Conservation (phyloP, 2,113 vertebrate genomes). For the Cebidichthys violaceus region DNA sequence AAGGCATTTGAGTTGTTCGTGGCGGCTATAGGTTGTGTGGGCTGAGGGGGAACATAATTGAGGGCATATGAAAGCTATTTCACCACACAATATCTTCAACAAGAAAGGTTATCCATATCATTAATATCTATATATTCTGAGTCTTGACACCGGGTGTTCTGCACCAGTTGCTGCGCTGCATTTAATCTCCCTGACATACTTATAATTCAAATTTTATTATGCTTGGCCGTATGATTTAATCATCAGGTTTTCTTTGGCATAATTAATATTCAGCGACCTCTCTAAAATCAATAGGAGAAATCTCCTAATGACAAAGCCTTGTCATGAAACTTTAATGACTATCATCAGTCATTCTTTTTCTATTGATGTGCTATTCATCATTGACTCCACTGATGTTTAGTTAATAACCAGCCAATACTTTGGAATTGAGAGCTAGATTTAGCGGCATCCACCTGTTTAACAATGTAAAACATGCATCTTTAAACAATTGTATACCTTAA, state of each 20-base stretch:
- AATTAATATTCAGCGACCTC: conserved; percentile 71
- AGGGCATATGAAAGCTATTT: conserved; percentile 30
- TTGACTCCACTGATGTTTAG: conserved; percentile 14
- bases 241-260: conserved; percentile 55
- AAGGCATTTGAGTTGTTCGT: conserved; percentile 8
- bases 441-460: neutral
- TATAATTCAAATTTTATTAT: conserved; percentile 63
- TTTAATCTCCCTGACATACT: conserved; percentile 49
- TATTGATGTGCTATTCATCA: conserved; percentile 66
- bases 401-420: conserved; percentile 31
- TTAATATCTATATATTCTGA: conserved; percentile 31
- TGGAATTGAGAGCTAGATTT: neutral
- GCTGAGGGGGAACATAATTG: conserved; percentile 26
- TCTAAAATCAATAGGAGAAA: conserved; percentile 69
- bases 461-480: neutral
- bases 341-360: conserved; percentile 71
- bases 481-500: neutral
- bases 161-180: conserved; percentile 23
- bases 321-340: conserved; percentile 65
- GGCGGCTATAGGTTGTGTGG: neutral
- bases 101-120: conserved; percentile 56
- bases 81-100: conserved; percentile 23
- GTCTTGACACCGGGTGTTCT: conserved; percentile 14
- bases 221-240: conserved; percentile 57
- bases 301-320: conserved; percentile 63